Base-by-base conservation (phyloP, 64 coral and sea anemone genomes). In the Pocillopora damicornis region DNA sequence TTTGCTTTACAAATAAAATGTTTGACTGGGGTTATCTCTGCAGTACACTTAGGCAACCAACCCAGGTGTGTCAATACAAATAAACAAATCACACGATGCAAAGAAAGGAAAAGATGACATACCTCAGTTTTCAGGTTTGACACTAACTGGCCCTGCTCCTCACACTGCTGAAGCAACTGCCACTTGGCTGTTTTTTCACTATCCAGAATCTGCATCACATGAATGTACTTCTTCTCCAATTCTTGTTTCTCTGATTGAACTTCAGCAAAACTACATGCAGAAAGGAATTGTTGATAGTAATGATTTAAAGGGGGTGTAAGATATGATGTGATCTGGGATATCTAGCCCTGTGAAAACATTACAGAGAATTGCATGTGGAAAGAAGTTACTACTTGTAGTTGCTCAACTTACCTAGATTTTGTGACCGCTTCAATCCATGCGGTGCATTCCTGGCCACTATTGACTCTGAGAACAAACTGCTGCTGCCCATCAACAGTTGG, bases 151-250 rank as follows among this genome's bases (percentile, higher is more conserved):
- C 68, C 90, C n/a, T 98, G 92, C 14, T 98, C 96, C 30, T 94
- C 87, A 80, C 96, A 98, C 72, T 98, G 96, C 11, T 92, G 87
- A 74, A 98, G 85, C 3, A 94, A 60, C 86, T 98, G 89, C 93
- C 90, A 94, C 77, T 94, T 91, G 5, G 96, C 96, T 12, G 89
- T 91, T 79, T 95, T 94, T 45, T 98, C 96, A 75, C 92, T 91
- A 58, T 98, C 96, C 0, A 98, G 71, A 34, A 98, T 93, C 37
- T 98, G 96, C 1, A 88, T 59, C 30, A 92, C 75, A 15, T 95
- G 93, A 75, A 91, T 87, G 37, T 88, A 92, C 67, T 98, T 98
- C 67, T 94, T 89, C 57, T 94, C 87, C 36, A 98, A 65, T 51
- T 98, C 93, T 58, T 98, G 87, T 38, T 94, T 95, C 60, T 88